These are phyloP conservation scores for Penaeus chinensis DNA, from an alignment of 1,140 invertebrate genomes.

Conservation along the genomic window DNA sequence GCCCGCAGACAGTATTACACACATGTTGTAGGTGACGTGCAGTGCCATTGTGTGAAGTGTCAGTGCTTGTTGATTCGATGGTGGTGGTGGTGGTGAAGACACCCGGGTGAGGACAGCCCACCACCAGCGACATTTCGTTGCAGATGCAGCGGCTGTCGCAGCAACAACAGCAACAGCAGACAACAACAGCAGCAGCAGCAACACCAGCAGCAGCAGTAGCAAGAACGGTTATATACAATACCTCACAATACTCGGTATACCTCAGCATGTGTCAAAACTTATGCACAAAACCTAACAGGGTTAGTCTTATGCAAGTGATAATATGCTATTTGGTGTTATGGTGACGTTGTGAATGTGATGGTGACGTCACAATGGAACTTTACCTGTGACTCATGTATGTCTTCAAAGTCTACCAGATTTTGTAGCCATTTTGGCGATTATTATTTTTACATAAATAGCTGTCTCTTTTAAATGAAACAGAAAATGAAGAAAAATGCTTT, in stretches of 20 bases:
- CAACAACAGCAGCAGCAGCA: slow-evolving; percentile 6
- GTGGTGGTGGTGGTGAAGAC: slow-evolving; percentile 25
- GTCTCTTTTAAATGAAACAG: slow-evolving; percentile 9
- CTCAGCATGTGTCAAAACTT: slow-evolving; percentile 60
- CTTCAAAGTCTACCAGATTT: slow-evolving; percentile 25
- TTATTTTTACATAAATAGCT: slow-evolving; percentile 57
- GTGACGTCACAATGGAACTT: slow-evolving; percentile 12
- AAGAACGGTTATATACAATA: slow-evolving; percentile 44
- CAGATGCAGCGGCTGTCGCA: neutral
- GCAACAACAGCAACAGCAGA: slow-evolving; percentile 6
- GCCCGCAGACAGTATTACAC: slow-evolving; percentile 34
- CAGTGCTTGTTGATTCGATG: slow-evolving; percentile 22
- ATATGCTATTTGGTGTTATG: slow-evolving; percentile 51
- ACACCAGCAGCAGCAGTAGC: slow-evolving; percentile 8
- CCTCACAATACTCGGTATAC: slow-evolving; percentile 59
- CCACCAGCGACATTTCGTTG: too few relatives aligned
- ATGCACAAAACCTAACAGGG: slow-evolving; percentile 60
- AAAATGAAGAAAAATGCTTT: too few relatives aligned
- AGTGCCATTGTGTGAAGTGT: slow-evolving; percentile 2
- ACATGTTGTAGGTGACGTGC: slow-evolving; percentile 16
- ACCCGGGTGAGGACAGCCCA: too few relatives aligned
- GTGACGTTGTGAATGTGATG: slow-evolving; percentile 35
- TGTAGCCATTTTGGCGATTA: slow-evolving; percentile 51
- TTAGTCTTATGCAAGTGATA: slow-evolving; percentile 60
- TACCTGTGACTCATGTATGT: too few relatives aligned